A percentile compares a stretch with the other conserved stretches of the same genome.
Conservation (phyloP, 2,888 invertebrate species). For the Synergus japonicus region DNA sequence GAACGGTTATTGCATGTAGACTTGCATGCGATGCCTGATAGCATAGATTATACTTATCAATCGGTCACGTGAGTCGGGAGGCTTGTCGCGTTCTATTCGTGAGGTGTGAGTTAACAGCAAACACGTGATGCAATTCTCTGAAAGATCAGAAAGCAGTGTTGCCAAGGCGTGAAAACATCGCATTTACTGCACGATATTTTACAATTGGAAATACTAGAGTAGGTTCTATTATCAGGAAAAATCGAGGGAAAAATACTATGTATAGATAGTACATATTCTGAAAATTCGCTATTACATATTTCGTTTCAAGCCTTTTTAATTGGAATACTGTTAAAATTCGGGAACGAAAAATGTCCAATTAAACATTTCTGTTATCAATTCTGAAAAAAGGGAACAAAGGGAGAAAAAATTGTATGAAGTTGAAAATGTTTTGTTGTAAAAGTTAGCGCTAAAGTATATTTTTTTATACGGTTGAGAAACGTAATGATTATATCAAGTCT, state of each 20-base stretch:
- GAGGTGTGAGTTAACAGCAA: not conserved
- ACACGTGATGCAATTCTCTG: not conserved
- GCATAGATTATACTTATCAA: conserved; percentile 5
- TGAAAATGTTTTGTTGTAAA: too few species aligned
- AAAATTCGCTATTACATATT: too few species aligned
- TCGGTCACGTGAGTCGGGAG: not conserved
- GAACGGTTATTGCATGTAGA: not conserved
- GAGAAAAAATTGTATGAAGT: too few species aligned
- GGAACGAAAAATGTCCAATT: too few species aligned
- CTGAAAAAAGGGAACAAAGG: too few species aligned
- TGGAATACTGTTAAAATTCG: too few species aligned
- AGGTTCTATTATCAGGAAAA: not conserved
- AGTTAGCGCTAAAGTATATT: not conserved
- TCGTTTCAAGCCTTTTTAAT: too few species aligned
- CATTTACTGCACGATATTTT: not conserved
- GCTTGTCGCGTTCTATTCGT: not conserved
- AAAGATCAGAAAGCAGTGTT: not conserved
- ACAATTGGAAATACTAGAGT: not conserved
- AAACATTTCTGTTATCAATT: too few species aligned
- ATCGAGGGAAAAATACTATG: too few species aligned
- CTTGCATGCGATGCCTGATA: not conserved
- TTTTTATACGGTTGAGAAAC: not conserved
- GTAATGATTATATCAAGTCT: not conserved
- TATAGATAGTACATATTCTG: too few species aligned
- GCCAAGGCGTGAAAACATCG: not conserved